A percentile compares a stretch with the other conserved stretches of the same genome.
These are phyloP conservation scores for Perdita meconis DNA, from an alignment of 2,888 invertebrate genomes.

Conservation along the genomic window DNA sequence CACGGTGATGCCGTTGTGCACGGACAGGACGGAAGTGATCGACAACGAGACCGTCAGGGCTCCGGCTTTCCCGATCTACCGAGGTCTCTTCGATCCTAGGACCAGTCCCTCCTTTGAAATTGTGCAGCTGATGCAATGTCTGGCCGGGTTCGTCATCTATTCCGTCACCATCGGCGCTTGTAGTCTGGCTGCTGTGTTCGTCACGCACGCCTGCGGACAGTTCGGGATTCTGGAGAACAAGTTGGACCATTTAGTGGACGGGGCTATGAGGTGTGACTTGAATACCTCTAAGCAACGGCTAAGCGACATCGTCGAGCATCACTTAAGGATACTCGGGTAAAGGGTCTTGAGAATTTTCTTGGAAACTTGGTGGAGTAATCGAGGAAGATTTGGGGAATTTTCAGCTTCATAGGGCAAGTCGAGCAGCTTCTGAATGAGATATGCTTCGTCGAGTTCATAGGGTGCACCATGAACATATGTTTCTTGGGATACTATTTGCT, in stretches of 20 bases:
- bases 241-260: slow-evolving; percentile 66
- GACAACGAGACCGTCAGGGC: slow-evolving; percentile 71
- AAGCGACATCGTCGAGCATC: slow-evolving; percentile 72
- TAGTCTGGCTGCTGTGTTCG: slow-evolving; percentile 76
- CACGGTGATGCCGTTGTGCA: slow-evolving; percentile 74
- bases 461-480: slow-evolving; percentile 80
- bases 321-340: slow-evolving; percentile 74
- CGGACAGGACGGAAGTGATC: slow-evolving; percentile 65
- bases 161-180: slow-evolving; percentile 76
- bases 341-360: background rate
- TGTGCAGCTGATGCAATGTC: slow-evolving; percentile 73
- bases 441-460: slow-evolving; percentile 78
- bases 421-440: slow-evolving; percentile 75
- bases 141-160: slow-evolving; percentile 75
- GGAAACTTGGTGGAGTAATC: background rate
- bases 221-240: slow-evolving; percentile 71
- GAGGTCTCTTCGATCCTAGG: slow-evolving; percentile 70
- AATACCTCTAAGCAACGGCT: slow-evolving; percentile 37
- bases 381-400: slow-evolving; percentile 13
- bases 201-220: slow-evolving; percentile 79
- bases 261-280: background rate
- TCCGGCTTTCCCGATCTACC: slow-evolving; percentile 76
- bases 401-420: slow-evolving; percentile 74
- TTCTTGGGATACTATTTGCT: slow-evolving; percentile 79
- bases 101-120: slow-evolving; percentile 76